phyloP scores from a whole-genome alignment of 2,888 invertebrate species.

The Linnaemya tessellans region DNA sequence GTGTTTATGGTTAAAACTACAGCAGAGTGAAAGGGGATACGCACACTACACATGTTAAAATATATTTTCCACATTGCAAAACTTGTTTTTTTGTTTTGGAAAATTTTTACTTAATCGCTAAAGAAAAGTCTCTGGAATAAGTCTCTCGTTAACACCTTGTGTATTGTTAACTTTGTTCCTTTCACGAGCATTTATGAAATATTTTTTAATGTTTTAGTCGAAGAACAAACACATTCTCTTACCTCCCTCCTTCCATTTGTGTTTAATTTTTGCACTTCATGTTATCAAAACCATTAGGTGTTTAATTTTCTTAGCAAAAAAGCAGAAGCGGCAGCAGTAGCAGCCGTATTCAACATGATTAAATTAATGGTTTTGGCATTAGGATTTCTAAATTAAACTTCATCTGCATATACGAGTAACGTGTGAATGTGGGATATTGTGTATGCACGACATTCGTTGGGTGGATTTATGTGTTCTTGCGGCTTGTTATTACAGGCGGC shows the following conservation, averaged over 20 bases:
- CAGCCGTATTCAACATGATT: constrained; percentile 48
- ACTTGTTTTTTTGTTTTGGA: constrained; percentile 22
- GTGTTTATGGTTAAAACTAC: constrained; percentile 35
- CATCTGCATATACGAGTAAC: constrained; percentile 51
- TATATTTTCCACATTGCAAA: constrained; percentile 44
- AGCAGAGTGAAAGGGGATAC: constrained; percentile 29
- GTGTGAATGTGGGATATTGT: constrained; percentile 1
- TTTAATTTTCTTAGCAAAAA: constrained; percentile 54
- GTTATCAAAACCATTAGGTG: constrained; percentile 39
- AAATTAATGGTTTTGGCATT: constrained; percentile 65
- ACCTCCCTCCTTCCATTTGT: neutral
- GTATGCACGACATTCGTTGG: neutral
- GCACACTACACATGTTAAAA: constrained; percentile 48
- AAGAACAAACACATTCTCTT: constrained; percentile 61
- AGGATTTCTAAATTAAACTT: constrained; percentile 54
- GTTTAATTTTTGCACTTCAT: neutral
- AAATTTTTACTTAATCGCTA: constrained; percentile 38
- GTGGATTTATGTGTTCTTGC: neutral
- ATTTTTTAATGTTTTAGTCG: constrained; percentile 43
- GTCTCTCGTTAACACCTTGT: constrained; percentile 39
- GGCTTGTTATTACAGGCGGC: constrained; percentile 25
- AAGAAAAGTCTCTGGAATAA: constrained; percentile 31
- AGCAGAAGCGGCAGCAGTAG: constrained; percentile 18
- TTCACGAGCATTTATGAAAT: constrained; percentile 21
- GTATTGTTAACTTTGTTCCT: constrained; percentile 16